Base-by-base conservation (phyloP, 1,140 invertebrate genomes). In the Eubasilissa regina region DNA sequence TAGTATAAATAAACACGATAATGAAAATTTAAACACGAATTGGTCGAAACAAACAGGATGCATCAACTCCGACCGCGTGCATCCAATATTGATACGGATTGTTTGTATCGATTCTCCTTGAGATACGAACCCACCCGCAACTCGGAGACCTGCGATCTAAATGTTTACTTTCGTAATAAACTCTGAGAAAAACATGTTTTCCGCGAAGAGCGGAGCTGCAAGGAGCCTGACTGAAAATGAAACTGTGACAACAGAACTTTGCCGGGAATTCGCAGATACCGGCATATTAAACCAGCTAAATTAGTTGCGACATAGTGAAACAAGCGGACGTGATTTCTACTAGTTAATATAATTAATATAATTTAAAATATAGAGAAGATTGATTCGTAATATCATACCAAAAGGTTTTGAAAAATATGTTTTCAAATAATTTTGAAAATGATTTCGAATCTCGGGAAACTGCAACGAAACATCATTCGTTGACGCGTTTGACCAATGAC, bases 101-200 rank as follows among this genome's bases (percentile, higher is more conserved):
- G 48, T 51, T 51, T 8, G 48, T 51, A 51, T 15, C 48, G 11
- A 51, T 51, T 51, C n/a, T 51, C 48, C 48, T 8, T n/a, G n/a
- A 8, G 48, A 51, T 51, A 8, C n/a, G 48, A 15, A 51, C 1
- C 11, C 48, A 51, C 1, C 48, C 48, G 11, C 48, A 1, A 51
- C 25, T 35, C 25, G 25, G 25, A 35, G 25, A 35, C 25, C 25
- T 35, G 25, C 25, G 6, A 13, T 13, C 48, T 13, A 51, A 15
- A 51, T 51, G 48, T 51, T 51, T 51, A 8, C 48, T 15, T 15
- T 3, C 48, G 3, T 51, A 15, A 51, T 51, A 51, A 51, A 15
- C 48, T 1, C 48, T 13, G 48, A 51, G 48, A 51, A 51, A 51
- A 51, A 51, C 48, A 51, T 51, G 48, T 51, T 51, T 51, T 51